Conservation (phyloP, 2,113 vertebrate genomes). For the Chaenocephalus aceratus region DNA sequence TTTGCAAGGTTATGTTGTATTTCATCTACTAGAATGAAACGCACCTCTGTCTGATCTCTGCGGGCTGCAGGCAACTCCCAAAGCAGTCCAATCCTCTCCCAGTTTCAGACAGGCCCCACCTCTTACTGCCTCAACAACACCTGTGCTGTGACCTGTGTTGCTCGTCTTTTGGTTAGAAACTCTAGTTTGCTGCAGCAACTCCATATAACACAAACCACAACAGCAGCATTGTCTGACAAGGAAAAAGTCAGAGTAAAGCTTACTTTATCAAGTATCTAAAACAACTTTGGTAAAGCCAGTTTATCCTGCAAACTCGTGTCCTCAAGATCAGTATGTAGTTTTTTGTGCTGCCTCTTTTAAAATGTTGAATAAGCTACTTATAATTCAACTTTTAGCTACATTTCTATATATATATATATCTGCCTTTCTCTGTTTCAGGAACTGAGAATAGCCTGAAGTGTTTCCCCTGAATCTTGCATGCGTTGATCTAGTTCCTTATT, state of each 20-base stretch:
- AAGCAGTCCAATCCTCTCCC: conserved; percentile 35
- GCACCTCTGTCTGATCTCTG: conserved; percentile 56
- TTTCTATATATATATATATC: not conserved
- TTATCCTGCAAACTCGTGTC: not conserved
- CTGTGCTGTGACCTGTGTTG: conserved; percentile 47
- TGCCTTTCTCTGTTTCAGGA: conserved; percentile 33
- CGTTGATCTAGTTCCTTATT: conserved; percentile 47
- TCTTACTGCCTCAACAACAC: conserved; percentile 37
- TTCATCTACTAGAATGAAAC: conserved; percentile 54
- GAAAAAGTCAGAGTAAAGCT: not conserved
- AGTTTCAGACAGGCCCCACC: conserved; percentile 45
- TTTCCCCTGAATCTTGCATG: conserved; percentile 48
- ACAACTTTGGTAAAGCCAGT: not conserved
- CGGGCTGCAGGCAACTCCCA: conserved; percentile 55
- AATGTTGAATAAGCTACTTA: not conserved
- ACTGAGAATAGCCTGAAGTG: conserved; percentile 51
- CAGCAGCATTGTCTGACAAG: not conserved
- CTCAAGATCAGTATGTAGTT: not conserved
- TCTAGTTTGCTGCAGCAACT: conserved; percentile 21
- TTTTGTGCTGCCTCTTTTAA: not conserved
- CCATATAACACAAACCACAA: conserved; percentile 11
- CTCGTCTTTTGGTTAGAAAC: conserved; percentile 5
- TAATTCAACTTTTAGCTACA: not conserved
- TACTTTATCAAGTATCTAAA: not conserved
- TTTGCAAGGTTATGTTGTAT: conserved; percentile 28